Evolutionary conservation across 2,888 invertebrate genomes (phyloP).

Genomic region (Gasteruption jaculator): DNA sequence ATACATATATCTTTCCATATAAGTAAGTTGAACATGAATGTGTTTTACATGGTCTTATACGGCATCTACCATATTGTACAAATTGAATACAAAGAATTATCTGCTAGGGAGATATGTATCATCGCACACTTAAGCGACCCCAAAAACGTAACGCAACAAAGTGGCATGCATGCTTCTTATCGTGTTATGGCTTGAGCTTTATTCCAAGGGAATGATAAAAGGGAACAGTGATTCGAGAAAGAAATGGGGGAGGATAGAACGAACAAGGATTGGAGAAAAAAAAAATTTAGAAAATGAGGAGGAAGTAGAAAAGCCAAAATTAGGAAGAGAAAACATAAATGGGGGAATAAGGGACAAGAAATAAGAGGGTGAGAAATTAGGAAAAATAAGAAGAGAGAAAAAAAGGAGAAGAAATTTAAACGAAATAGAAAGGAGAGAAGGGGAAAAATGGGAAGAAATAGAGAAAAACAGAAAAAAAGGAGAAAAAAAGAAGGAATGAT

Average conservation of each 20-base stretch:
- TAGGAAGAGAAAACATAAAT: no score
- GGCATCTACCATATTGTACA: slow-evolving; percentile 32
- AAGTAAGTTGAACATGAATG: no score
- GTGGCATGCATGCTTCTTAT: slow-evolving; percentile 50
- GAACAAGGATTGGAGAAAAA: neutral
- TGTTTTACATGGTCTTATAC: no score
- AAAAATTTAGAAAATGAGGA: no score
- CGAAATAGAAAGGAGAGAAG: slow-evolving; percentile 1
- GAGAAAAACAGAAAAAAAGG: neutral
- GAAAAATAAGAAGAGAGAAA: slow-evolving; percentile 2
- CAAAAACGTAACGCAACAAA: slow-evolving; percentile 45
- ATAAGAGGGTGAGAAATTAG: slow-evolving; percentile 8
- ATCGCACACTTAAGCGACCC: slow-evolving; percentile 44
- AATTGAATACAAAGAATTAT: slow-evolving; percentile 45
- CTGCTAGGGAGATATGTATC: slow-evolving; percentile 32
- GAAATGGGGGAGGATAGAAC: neutral
- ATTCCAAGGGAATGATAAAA: slow-evolving; percentile 24
- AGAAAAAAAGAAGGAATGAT: neutral
- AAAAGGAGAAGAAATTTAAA: neutral
- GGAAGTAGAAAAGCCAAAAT: no score
- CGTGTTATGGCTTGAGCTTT: slow-evolving; percentile 47
- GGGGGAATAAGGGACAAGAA: slow-evolving; percentile 13
- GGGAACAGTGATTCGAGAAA: slow-evolving; percentile 7
- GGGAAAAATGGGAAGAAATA: slow-evolving; percentile 1
- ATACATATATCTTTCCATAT: no score